Percentiles rank a stretch among this genome's conserved stretches.
These are phyloP conservation scores for Pollenia labialis DNA, from an alignment of 2,888 invertebrate genomes.

Conservation along the genomic window DNA sequence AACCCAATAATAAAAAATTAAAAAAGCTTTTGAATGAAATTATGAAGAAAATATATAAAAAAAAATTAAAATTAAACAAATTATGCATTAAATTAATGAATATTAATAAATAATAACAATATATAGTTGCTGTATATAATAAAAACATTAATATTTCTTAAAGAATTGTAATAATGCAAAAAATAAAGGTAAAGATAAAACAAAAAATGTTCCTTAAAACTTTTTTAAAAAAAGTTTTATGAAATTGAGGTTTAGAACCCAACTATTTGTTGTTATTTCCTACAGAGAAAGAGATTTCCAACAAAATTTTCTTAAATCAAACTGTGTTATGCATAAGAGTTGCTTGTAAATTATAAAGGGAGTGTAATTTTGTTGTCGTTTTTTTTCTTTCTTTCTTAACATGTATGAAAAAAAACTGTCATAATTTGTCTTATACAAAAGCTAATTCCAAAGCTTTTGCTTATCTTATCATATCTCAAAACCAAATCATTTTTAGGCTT, in stretches of 20 bases:
- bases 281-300: not conserved
- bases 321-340: not conserved
- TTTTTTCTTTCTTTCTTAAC: not conserved
- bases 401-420: not conserved
- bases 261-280: not conserved
- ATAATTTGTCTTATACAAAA: constrained; percentile 16
- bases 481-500: not conserved
- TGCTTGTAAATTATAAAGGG: not conserved
- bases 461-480: not conserved
- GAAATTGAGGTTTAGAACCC: not conserved
- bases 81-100: not conserved
- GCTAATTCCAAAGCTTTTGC: constrained; percentile 47
- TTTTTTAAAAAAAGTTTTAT: too few species aligned
- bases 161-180: not conserved
- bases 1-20: constrained; percentile 50
- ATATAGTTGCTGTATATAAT: constrained; percentile 9
- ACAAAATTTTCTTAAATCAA: not conserved
- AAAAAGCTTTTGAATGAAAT: not conserved
- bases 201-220: not conserved
- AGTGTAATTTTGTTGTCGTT: not conserved
- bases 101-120: constrained; percentile 61
- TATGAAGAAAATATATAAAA: not conserved
- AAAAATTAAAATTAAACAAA: not conserved
- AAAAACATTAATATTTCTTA: constrained; percentile 4
- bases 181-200: not conserved